phyloP scores from a whole-genome alignment of 2,888 invertebrate genomes.

The Synergus gifuensis region DNA sequence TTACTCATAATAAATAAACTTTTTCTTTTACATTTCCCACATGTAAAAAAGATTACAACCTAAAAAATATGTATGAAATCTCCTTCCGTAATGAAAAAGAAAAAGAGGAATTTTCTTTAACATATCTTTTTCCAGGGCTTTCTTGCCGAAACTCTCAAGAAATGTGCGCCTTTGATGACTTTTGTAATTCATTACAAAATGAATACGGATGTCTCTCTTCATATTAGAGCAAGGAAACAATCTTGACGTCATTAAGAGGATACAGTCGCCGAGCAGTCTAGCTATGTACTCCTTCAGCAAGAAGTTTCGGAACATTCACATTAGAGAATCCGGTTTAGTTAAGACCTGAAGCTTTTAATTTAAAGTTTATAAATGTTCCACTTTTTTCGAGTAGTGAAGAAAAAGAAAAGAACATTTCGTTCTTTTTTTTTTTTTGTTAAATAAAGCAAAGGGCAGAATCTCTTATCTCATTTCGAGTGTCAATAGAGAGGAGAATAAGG shows the following conservation, averaged over 20 bases:
- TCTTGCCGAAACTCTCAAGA: not conserved
- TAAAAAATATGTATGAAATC: no score
- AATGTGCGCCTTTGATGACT: not conserved
- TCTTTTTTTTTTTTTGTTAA: no score
- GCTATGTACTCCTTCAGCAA: not conserved
- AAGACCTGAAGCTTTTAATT: no score
- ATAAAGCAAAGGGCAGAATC: not conserved
- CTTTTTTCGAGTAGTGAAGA: no score
- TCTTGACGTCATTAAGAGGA: slow-evolving; percentile 21
- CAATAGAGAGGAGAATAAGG: slow-evolving; percentile 1
- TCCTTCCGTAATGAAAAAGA: no score
- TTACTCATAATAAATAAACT: no score
- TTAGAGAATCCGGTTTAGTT: no score
- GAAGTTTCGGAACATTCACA: not conserved
- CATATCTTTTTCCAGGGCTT: not conserved
- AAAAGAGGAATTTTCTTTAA: no score
- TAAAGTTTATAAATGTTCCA: no score
- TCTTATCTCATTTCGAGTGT: not conserved
- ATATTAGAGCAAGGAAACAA: not conserved
- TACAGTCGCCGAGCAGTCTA: not conserved
- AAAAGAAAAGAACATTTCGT: no score
- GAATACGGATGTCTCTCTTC: not conserved
- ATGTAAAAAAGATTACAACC: no score
- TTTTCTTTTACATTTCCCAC: no score
- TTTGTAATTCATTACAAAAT: slow-evolving; percentile 6